Percentiles rank a stretch among this genome's conserved stretches.
Conservation (phyloP, 35 echinoderm and acorn worm genomes). For the Anneissia japonica region DNA sequence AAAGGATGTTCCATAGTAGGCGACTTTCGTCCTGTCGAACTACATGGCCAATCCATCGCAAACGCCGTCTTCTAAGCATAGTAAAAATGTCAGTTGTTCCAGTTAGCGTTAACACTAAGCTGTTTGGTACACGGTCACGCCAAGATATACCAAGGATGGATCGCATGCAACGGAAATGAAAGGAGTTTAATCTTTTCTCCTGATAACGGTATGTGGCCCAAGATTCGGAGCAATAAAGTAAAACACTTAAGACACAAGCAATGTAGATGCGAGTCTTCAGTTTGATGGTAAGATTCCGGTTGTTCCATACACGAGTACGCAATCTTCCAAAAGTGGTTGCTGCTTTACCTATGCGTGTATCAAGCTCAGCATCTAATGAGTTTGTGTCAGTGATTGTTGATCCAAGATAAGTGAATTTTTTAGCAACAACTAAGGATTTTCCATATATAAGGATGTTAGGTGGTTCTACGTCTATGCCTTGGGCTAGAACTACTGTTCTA, state of each 20-base stretch:
- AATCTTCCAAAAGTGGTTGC: slow-evolving; percentile 12
- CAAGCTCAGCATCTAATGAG: slow-evolving; percentile 20
- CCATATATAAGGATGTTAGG: background rate
- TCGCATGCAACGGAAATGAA: background rate
- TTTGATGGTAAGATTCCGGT: slow-evolving; percentile 2
- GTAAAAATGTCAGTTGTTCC: background rate
- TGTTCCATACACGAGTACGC: slow-evolving; percentile 1
- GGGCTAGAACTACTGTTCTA: too few relatives aligned
- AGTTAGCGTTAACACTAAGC: background rate
- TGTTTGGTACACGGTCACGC: slow-evolving; percentile 18
- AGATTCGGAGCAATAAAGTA: background rate
- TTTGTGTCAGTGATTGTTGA: slow-evolving; percentile 1
- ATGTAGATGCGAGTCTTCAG: background rate
- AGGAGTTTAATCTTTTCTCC: background rate
- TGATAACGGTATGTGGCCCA: background rate
- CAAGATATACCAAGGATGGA: background rate
- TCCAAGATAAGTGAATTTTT: background rate
- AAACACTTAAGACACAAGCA: background rate
- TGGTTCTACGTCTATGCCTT: too few relatives aligned
- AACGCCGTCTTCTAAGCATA: background rate
- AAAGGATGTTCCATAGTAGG: slow-evolving; percentile 18
- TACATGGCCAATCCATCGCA: slow-evolving; percentile 10
- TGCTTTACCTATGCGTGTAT: background rate
- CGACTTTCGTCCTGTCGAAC: background rate
- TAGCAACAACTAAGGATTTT: background rate